Evolutionary conservation across 1,140 invertebrate species (phyloP), one percentile per base, ranked within the genome.

Genomic region (Panagrolaimus sp.): DNA sequence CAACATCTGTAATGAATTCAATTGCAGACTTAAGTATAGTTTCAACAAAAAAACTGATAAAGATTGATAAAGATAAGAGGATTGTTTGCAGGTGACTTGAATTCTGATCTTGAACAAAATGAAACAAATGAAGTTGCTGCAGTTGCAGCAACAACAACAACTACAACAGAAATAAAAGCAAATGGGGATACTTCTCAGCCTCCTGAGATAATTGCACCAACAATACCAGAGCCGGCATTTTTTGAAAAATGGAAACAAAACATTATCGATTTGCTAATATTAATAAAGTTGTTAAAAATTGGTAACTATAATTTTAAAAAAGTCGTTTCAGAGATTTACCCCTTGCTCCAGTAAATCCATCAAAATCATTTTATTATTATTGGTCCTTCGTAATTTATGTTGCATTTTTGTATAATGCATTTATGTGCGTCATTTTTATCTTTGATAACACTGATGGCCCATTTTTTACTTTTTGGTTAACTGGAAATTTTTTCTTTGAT

Each of bases 401-500:
- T 32, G 75, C 38, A 6, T 79, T 76, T 71, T 21, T 76, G 5
- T 78, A 76, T 52, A 76, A 76, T 21, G 52, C 76, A 0, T 63
- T 79, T 10, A 77, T 79, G 65, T 79, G 75, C 63, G 75, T 76
- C 15, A 72, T 76, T 46, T 76, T 76, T 52, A 77, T 76, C 10
- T 76, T 78, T 64, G 75, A 76, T 47, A 62, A 76, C 45, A 76
- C 73, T 9, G 48, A 6, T 47, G 58, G 24, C 9, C 14, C 21
- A 4, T 67, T 79, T 43, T 79, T 79, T 52, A n/a, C 21, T n/a
- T 55, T 45, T 43, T 76, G 75, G 75, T 26, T 71, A 9, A 24
- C 44, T 26, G 47, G 73, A 14, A 76, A 76, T 43, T 17, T 65
- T 46, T 55, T 76, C n/a, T 76, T 80, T 21, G 75, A 76, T 43